Conservation (phyloP, 2,113 vertebrate genomes). For the Tylochromis polylepis region DNA sequence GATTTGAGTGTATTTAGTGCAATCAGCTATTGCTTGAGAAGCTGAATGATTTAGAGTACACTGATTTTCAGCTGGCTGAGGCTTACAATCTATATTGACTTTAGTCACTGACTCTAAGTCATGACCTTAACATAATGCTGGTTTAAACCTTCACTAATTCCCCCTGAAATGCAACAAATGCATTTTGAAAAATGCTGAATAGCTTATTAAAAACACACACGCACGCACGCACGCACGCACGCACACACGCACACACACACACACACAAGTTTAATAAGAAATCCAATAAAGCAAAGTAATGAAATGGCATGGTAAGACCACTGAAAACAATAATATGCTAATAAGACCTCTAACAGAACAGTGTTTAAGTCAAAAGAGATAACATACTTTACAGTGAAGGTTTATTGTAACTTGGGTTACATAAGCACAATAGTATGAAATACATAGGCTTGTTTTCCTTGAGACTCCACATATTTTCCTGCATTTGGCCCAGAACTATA, state of each 20-base stretch:
- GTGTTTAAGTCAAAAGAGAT: neutral
- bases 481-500: neutral
- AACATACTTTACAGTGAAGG: neutral
- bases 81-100: neutral
- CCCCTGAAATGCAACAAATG: neutral
- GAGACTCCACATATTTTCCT: neutral
- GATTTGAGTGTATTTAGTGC: neutral
- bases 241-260: accelerated
- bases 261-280: neutral
- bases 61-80: neutral
- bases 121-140: neutral
- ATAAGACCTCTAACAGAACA: neutral
- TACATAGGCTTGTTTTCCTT: neutral
- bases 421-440: neutral
- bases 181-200: neutral
- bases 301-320: neutral
- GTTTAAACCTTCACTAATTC: neutral
- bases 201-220: accelerated
- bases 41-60: neutral
- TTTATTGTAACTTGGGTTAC: neutral
- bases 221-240: neutral
- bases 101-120: neutral
- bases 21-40: neutral
- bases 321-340: neutral
- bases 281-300: neutral